Conservation (phyloP, 2,113 vertebrate species). For the Phycodurus eques region DNA sequence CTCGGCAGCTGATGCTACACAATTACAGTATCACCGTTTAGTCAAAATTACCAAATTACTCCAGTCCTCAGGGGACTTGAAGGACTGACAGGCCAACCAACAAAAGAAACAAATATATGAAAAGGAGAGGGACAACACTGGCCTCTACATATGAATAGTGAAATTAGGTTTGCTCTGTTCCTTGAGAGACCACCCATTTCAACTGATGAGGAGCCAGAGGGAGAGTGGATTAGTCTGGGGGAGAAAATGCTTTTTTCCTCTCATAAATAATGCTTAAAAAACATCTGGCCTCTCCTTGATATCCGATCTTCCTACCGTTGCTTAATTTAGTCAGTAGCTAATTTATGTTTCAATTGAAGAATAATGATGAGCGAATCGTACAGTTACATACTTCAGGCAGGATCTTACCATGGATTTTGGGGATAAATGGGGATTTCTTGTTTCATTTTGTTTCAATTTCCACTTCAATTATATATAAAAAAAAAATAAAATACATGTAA, state of each 20-base stretch:
- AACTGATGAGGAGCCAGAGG: slow-evolving; percentile 43
- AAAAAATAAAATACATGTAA: not conserved
- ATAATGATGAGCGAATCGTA: slow-evolving; percentile 30
- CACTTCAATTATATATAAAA: not conserved
- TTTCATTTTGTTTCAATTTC: not conserved
- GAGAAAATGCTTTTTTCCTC: slow-evolving; percentile 29
- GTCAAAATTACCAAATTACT: slow-evolving; percentile 77
- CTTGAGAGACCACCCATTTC: slow-evolving; percentile 40
- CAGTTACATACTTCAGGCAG: slow-evolving; percentile 24
- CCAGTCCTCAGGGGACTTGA: slow-evolving; percentile 56
- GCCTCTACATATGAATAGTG: slow-evolving; percentile 30
- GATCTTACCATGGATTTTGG: slow-evolving; percentile 17
- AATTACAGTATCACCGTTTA: slow-evolving; percentile 75
- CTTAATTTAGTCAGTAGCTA: slow-evolving; percentile 45
- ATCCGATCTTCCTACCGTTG: slow-evolving; percentile 35
- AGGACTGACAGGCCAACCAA: slow-evolving; percentile 67
- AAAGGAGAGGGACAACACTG: slow-evolving; percentile 28
- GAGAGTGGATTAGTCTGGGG: slow-evolving; percentile 49
- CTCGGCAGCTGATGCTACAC: slow-evolving; percentile 73
- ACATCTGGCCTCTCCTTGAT: slow-evolving; percentile 54
- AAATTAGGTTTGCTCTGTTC: slow-evolving; percentile 43
- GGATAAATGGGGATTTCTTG: too few species aligned
- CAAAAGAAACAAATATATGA: slow-evolving; percentile 73
- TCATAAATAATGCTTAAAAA: slow-evolving; percentile 52
- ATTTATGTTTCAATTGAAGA: slow-evolving; percentile 30